These are phyloP conservation scores for Drosophila heteroneura DNA, from an alignment of 2,888 invertebrate genomes.

Conservation along the genomic window DNA sequence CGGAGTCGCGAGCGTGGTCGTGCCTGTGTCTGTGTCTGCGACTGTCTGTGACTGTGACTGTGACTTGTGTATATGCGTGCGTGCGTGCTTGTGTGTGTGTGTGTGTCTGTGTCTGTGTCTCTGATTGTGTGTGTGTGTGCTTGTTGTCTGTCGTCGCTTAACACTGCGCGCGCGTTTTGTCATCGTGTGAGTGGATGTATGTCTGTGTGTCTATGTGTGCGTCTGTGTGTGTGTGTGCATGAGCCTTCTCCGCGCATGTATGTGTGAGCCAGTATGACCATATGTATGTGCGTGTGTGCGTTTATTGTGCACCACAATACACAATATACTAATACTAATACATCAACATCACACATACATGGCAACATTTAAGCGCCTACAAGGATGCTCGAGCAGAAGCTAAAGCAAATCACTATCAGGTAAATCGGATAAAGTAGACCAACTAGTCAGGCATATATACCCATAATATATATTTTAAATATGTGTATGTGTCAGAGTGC, in stretches of 20 bases:
- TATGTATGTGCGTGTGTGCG: slow-evolving; percentile 49
- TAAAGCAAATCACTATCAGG: slow-evolving; percentile 47
- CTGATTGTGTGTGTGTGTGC: slow-evolving; percentile 26
- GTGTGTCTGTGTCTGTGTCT: slow-evolving; percentile 1
- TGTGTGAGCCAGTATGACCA: slow-evolving; percentile 62
- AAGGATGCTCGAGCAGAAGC: slow-evolving; percentile 49
- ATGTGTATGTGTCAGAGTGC: slow-evolving; percentile 33
- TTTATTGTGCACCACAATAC: slow-evolving; percentile 61
- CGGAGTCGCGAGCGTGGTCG: slow-evolving; percentile 62
- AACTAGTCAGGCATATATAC: slow-evolving; percentile 33
- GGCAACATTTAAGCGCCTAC: slow-evolving; percentile 49
- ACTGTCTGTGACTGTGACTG: slow-evolving; percentile 45
- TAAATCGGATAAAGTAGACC: slow-evolving; percentile 40
- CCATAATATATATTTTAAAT: slow-evolving; percentile 9
- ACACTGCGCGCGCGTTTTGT: slow-evolving; percentile 72
- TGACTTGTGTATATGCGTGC: slow-evolving; percentile 32
- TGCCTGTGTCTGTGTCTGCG: slow-evolving; percentile 48
- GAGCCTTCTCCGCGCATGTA: slow-evolving; percentile 27
- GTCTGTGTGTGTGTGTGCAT: slow-evolving; percentile 30
- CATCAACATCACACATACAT: slow-evolving; percentile 25
- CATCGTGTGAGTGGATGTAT: slow-evolving; percentile 22
- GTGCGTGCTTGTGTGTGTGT: slow-evolving; percentile 26
- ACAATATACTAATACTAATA: slow-evolving; percentile 40
- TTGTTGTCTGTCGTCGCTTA: slow-evolving; percentile 73
- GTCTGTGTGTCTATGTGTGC: slow-evolving; percentile 21